Percentiles rank a stretch among this genome's conserved stretches.
Evolutionary conservation across 2,888 invertebrate species (phyloP).

Genomic region (Oscheius sp.): DNA sequence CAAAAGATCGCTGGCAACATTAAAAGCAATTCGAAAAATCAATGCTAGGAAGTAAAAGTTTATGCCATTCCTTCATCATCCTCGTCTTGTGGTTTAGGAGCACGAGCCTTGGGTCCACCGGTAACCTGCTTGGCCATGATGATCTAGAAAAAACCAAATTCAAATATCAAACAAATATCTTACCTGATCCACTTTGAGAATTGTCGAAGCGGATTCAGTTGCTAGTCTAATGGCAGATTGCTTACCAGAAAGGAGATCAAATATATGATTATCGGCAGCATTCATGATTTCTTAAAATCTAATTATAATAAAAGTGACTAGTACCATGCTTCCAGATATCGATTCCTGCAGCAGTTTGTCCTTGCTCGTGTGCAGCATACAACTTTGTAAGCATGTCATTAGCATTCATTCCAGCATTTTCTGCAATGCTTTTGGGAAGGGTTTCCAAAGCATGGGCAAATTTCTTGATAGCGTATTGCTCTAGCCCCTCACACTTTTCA

Average conservation of each 20-base stretch:
- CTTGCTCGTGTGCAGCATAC: slow-evolving; percentile 90
- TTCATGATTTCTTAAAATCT: slow-evolving; percentile 73
- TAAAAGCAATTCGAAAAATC: slow-evolving; percentile 4
- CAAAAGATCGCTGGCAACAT: slow-evolving; percentile 11
- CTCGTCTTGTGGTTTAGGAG: slow-evolving; percentile 69
- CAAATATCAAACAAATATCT: neutral
- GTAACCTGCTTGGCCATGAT: slow-evolving; percentile 74
- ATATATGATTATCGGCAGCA: slow-evolving; percentile 81
- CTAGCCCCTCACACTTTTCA: slow-evolving; percentile 87
- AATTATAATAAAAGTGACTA: neutral
- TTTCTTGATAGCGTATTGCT: slow-evolving; percentile 94
- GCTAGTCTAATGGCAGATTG: slow-evolving; percentile 95
- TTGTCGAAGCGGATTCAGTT: slow-evolving; percentile 81
- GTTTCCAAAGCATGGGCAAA: slow-evolving; percentile 85
- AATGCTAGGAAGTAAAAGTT: slow-evolving; percentile 18
- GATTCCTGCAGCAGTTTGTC: slow-evolving; percentile 83
- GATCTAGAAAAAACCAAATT: slow-evolving; percentile 68
- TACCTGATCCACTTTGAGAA: slow-evolving; percentile 74
- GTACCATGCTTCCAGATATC: slow-evolving; percentile 76
- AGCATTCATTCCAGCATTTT: slow-evolving; percentile 89
- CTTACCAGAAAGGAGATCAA: slow-evolving; percentile 84
- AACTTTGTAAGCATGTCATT: slow-evolving; percentile 87
- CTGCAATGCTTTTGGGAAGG: slow-evolving; percentile 89
- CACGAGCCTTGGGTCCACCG: slow-evolving; percentile 73
- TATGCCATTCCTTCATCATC: slow-evolving; percentile 71